Evolutionary conservation across 2,888 invertebrate genomes (phyloP).

Genomic region (Pseudoips prasinana): DNA sequence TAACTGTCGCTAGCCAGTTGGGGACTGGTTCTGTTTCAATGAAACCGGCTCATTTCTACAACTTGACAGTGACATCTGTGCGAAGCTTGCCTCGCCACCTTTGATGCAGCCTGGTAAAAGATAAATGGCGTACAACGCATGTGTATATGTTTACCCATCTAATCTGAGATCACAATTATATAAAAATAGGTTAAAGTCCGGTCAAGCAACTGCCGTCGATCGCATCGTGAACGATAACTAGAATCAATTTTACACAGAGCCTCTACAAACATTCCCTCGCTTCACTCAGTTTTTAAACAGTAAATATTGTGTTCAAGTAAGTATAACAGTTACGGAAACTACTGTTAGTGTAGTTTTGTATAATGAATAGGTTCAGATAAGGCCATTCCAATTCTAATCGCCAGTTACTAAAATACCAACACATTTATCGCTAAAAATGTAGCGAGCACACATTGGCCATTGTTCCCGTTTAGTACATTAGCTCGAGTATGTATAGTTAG

Average conservation of each 20-base stretch:
- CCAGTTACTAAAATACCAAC: not conserved
- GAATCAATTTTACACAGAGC: too few species aligned
- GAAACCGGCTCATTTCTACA: slow-evolving; percentile 26
- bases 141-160: slow-evolving; percentile 54
- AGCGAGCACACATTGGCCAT: slow-evolving; percentile 11
- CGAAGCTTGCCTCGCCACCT: slow-evolving; percentile 7
- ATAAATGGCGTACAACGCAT: slow-evolving; percentile 40
- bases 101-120: slow-evolving; percentile 42
- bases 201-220: slow-evolving; percentile 61
- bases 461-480: slow-evolving; percentile 11
- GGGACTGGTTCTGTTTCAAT: slow-evolving; percentile 32
- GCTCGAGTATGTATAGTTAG: slow-evolving; percentile 6
- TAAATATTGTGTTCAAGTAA: too few species aligned
- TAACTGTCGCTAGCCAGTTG: slow-evolving; percentile 22
- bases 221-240: slow-evolving; percentile 24
- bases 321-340: too few species aligned
- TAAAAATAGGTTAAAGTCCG: slow-evolving; percentile 62
- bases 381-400: not conserved
- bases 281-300: too few species aligned
- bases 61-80: slow-evolving; percentile 26
- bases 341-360: too few species aligned
- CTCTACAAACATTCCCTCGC: too few species aligned
- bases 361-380: not conserved
- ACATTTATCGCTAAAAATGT: not conserved
- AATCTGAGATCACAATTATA: slow-evolving; percentile 57